Evolutionary conservation across 1,140 invertebrate species (phyloP).

Genomic region (Lepidostoma basale): DNA sequence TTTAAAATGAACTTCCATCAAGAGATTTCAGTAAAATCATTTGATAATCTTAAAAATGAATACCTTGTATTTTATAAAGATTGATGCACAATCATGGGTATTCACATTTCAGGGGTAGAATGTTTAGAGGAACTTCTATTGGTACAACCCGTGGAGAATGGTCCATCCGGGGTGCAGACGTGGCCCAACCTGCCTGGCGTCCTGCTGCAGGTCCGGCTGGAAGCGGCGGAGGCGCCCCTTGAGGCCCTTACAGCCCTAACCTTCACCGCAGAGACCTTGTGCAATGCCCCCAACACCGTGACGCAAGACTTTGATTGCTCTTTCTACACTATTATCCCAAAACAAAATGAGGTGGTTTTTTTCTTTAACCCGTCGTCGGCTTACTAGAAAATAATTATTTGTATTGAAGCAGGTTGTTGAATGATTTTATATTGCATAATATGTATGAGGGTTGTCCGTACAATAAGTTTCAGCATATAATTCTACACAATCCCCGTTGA

Average conservation of each 20-base stretch:
- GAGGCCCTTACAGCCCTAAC: too few species aligned
- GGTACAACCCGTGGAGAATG: not conserved
- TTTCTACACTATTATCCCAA: not conserved
- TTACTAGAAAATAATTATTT: not conserved
- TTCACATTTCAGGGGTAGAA: not conserved
- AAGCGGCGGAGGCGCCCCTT: not conserved
- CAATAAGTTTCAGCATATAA: too few species aligned
- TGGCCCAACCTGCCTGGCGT: constrained; percentile 7
- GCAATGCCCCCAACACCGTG: not conserved
- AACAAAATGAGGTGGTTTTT: not conserved
- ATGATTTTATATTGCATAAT: not conserved
- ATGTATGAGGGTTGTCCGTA: not conserved
- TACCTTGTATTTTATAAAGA: not conserved
- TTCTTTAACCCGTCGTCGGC: not conserved
- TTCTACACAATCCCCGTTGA: too few species aligned
- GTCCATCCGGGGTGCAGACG: not conserved
- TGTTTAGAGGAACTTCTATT: not conserved
- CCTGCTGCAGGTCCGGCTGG: not conserved
- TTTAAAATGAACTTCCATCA: too few species aligned
- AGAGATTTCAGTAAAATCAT: too few species aligned
- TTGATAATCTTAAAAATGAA: not conserved
- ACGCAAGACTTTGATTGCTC: constrained; percentile 7
- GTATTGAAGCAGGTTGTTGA: not conserved
- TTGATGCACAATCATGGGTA: not conserved
- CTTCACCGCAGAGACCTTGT: not conserved